Percentiles rank a stretch among this genome's conserved stretches.
Conservation (phyloP, 2,888 invertebrate genomes). For the Cecidostiba fungosa region DNA sequence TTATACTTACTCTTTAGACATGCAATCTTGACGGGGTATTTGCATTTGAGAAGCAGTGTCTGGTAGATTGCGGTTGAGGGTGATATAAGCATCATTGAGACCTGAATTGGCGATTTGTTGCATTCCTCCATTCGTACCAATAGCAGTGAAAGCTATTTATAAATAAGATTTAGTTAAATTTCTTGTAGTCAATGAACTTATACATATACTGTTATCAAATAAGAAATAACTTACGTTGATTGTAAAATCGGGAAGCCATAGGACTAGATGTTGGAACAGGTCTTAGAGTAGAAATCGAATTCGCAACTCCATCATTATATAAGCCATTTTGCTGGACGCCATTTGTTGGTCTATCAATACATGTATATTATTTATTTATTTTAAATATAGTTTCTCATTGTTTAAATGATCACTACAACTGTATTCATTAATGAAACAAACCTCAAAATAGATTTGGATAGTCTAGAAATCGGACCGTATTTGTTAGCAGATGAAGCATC, state of each 20-base stretch:
- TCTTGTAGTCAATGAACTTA: not conserved
- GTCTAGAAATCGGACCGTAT: slow-evolving; percentile 85
- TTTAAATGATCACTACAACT: not conserved
- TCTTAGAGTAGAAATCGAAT: slow-evolving; percentile 76
- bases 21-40: slow-evolving; percentile 75
- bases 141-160: slow-evolving; percentile 73
- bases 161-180: slow-evolving; percentile 20
- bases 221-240: slow-evolving; percentile 73
- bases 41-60: slow-evolving; percentile 76
- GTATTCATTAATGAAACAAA: slow-evolving; percentile 54
- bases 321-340: slow-evolving; percentile 73
- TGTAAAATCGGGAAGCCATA: slow-evolving; percentile 81
- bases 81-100: slow-evolving; percentile 81
- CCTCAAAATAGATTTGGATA: slow-evolving; percentile 76
- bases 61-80: slow-evolving; percentile 78
- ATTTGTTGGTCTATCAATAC: slow-evolving; percentile 66
- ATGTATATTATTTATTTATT: not conserved
- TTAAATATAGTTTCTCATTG: not conserved
- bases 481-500: slow-evolving; percentile 85
- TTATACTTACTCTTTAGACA: slow-evolving; percentile 78
- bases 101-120: slow-evolving; percentile 74
- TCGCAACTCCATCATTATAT: slow-evolving; percentile 76
- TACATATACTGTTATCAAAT: not conserved
- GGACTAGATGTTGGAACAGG: slow-evolving; percentile 81
- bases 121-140: slow-evolving; percentile 73